Percentiles rank a stretch among this genome's conserved stretches.
phyloP scores from a whole-genome alignment of 1,140 invertebrate species.

The Drosophila ambigua region DNA sequence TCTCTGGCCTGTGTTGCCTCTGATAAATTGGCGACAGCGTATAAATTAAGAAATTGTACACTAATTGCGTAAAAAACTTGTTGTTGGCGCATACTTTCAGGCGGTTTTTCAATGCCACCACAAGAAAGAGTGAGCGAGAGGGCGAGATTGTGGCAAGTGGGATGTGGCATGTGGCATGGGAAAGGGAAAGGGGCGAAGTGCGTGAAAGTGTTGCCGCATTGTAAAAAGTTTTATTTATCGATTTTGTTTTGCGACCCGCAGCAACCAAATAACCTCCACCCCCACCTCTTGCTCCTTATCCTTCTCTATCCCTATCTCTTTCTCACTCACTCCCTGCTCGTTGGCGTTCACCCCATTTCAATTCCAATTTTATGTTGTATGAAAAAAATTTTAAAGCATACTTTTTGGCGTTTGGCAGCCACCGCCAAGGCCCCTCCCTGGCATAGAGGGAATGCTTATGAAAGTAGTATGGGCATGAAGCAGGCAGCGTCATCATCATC shows the following conservation, averaged over 20 bases:
- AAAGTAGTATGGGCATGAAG: background rate
- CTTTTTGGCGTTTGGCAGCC: conserved; percentile 75
- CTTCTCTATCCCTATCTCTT: no score
- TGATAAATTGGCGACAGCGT: conserved; percentile 82
- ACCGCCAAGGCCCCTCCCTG: conserved; percentile 25
- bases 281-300: no score
- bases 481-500: conserved; percentile 27
- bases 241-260: conserved; percentile 75
- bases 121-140: conserved; percentile 23
- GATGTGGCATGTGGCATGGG: background rate
- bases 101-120: conserved; percentile 73
- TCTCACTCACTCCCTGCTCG: background rate
- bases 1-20: conserved; percentile 46
- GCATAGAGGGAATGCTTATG: background rate
- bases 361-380: conserved; percentile 81
- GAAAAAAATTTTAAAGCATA: conserved; percentile 75
- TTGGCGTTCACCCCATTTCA: conserved; percentile 30
- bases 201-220: conserved; percentile 78
- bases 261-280: conserved; percentile 40
- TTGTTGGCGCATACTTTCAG: conserved; percentile 70
- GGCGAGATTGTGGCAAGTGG: background rate
- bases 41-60: conserved; percentile 83
- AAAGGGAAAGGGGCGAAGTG: conserved; percentile 43
- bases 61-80: conserved; percentile 83
- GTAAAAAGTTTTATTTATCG: conserved; percentile 77